Evolutionary conservation across 2,113 vertebrate species (phyloP), one percentile per base, ranked within the genome.

Genomic region (Anhinga anhinga): DNA sequence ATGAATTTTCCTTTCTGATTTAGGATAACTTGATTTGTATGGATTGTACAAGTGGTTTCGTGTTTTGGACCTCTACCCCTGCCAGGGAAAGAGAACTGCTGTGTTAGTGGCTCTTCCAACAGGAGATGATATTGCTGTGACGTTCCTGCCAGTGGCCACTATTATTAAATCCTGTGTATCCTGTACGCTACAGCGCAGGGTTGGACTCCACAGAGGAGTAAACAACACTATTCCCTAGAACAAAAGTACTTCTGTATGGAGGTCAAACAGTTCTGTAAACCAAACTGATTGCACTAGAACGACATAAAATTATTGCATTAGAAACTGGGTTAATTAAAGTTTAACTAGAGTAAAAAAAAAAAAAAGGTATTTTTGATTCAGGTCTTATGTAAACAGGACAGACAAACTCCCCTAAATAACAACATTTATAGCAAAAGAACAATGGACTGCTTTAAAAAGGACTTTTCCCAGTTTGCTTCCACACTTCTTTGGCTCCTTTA

Each of bases 401-500:
- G 52, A 93, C 45, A 95, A 56, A 59, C 76, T 74, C 82, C 26
- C 9, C 26, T 61, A 90, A 74, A 73, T 67, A 86, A 70, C 80
- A 93, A 84, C 10, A 82, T 44, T 59, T 50, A 69, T 21, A 90
- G 53, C 36, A 73, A 56, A 53, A 56, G 17, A 86, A 82, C 47
- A 77, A 59, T 3, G 23, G 29, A 78, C 12, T 79, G 58, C 71
- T 95, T 98, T 98, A 99, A 93, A 99, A 98, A 62, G 98, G 99
- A 91, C 98, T 98, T 67, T 95, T 98, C 82, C 98, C 97, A 26
- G 93, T 88, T 92, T 98, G 96, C 88, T 98, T 98, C 98, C 99
- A 98, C 42, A 98, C 98, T 98, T 99, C 99, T 96, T 99, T 98
- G 44, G 99, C 99, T 76, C 98, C 99, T 97, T 99, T 99, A 97